phyloP scores from a whole-genome alignment of 1,140 invertebrate genomes.

The Pseudachorutes palmiensis region DNA sequence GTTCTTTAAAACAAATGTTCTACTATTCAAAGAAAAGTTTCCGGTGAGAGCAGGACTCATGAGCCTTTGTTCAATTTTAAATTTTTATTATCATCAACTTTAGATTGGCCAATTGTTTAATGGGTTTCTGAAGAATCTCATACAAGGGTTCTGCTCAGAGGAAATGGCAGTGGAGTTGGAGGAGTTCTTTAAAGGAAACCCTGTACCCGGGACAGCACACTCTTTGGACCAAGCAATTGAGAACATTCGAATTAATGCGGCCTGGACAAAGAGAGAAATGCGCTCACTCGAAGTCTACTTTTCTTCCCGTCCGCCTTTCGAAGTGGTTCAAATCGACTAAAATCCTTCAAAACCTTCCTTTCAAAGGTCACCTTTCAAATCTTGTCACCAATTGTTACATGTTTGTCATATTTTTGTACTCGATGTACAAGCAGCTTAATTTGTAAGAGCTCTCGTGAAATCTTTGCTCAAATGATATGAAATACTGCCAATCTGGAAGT shows the following conservation, averaged over 20 bases:
- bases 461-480: no score
- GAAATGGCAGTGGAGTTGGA: constrained; percentile 70
- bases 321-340: no score
- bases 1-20: constrained; percentile 78
- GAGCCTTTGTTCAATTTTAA: neutral
- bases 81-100: neutral
- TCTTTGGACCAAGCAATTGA: constrained; percentile 79
- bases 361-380: neutral
- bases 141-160: constrained; percentile 78
- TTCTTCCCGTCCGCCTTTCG: neutral
- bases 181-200: constrained; percentile 67
- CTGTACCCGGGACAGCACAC: constrained; percentile 69
- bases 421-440: neutral
- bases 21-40: constrained; percentile 63
- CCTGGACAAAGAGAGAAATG: constrained; percentile 70
- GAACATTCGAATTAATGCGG: constrained; percentile 74
- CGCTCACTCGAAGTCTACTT: constrained; percentile 51
- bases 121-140: constrained; percentile 70
- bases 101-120: constrained; percentile 50
- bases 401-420: neutral
- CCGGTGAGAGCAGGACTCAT: constrained; percentile 47
- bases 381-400: neutral
- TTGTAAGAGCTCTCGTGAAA: no score
- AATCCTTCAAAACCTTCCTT: neutral
- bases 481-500: no score